These are phyloP conservation scores for Syngnathus floridae DNA, from an alignment of 2,113 vertebrate species.

Conservation along the genomic window DNA sequence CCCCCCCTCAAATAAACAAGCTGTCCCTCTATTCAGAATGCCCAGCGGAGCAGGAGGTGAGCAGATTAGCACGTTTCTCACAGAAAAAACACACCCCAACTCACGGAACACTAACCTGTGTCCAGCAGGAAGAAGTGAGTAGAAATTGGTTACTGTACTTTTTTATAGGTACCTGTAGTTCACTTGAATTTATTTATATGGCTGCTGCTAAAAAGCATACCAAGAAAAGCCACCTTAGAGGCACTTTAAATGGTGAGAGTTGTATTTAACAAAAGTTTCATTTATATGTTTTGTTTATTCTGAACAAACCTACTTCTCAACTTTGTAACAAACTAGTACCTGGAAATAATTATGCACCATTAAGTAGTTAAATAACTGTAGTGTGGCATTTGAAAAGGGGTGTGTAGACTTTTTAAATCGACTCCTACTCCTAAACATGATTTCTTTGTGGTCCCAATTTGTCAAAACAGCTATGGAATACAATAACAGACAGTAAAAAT, in stretches of 20 bases:
- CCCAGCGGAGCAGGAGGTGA: constrained; percentile 76
- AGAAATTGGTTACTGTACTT: neutral
- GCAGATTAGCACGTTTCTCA: constrained; percentile 83
- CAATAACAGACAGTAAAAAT: too few species aligned
- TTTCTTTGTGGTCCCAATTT: too few species aligned
- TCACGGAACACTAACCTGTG: constrained; percentile 4
- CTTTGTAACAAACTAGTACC: too few species aligned
- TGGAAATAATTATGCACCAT: too few species aligned
- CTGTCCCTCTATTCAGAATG: constrained; percentile 79
- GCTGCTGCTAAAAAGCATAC: neutral
- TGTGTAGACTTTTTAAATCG: neutral
- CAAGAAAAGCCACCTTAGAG: neutral
- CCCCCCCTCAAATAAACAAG: constrained; percentile 79
- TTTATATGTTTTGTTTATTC: neutral
- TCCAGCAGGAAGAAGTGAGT: neutral
- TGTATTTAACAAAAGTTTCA: neutral
- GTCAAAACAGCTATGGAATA: too few species aligned
- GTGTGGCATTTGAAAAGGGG: neutral
- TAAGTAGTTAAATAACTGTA: too few species aligned
- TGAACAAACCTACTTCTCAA: neutral
- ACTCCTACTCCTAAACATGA: neutral
- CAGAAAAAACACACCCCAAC: constrained; percentile 54
- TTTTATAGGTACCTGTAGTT: neutral
- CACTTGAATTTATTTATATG: neutral
- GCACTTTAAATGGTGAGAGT: neutral